A percentile compares a stretch with the other conserved stretches of the same genome.
These are phyloP conservation scores for Delia radicum DNA, from an alignment of 1,140 invertebrate genomes.

Conservation along the genomic window DNA sequence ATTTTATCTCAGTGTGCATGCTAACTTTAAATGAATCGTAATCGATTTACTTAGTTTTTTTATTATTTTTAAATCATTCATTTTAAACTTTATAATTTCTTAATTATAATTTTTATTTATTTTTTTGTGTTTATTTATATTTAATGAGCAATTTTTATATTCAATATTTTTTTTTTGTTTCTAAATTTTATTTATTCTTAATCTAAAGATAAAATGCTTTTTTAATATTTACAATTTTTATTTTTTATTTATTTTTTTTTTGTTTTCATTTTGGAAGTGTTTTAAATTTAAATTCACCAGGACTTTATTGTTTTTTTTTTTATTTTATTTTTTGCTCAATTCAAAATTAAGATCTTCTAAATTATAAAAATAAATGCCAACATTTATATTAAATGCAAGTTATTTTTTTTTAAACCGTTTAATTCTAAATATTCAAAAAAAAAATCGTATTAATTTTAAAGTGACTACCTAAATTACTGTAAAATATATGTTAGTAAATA, in stretches of 20 bases:
- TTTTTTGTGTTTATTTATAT: neutral
- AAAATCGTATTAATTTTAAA: too few relatives aligned
- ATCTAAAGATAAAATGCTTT: neutral
- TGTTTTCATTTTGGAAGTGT: neutral
- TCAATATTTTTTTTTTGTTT: neutral
- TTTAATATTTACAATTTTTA: neutral
- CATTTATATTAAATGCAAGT: neutral
- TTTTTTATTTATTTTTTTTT: neutral
- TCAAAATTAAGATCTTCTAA: neutral
- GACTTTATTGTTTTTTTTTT: neutral
- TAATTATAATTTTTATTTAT: neutral
- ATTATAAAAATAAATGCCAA: neutral
- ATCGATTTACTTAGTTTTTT: too few relatives aligned
- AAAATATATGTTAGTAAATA: too few relatives aligned
- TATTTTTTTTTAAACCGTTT: neutral
- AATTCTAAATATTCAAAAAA: too few relatives aligned
- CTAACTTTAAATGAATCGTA: too few relatives aligned
- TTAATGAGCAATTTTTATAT: constrained; percentile 9
- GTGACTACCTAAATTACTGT: too few relatives aligned
- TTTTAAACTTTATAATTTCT: too few relatives aligned
- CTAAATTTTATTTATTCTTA: neutral
- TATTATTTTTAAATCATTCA: too few relatives aligned
- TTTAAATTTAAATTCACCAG: constrained; percentile 5
- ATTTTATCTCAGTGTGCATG: too few relatives aligned
- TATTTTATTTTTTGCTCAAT: neutral